phyloP scores from a whole-genome alignment of 2,113 vertebrate species.

The Taurulus bubalis region DNA sequence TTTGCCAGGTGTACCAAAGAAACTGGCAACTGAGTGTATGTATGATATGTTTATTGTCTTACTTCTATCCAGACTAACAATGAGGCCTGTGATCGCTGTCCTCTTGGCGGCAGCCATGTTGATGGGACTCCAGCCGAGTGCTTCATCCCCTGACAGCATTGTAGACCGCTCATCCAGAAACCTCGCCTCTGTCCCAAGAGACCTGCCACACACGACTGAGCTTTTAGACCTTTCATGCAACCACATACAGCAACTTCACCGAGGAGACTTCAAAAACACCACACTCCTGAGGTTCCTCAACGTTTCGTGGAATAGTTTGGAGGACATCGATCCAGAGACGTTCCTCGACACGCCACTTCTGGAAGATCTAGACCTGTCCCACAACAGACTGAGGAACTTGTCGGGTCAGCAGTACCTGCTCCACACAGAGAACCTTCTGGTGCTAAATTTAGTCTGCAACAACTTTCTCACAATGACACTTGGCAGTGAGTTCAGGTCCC shows the following conservation, averaged over 20 bases:
- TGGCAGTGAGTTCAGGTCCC: constrained; percentile 82
- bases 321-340: constrained; percentile 73
- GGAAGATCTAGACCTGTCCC: constrained; percentile 87
- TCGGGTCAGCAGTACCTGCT: constrained; percentile 75
- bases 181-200: constrained; percentile 72
- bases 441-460: constrained; percentile 88
- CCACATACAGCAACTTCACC: constrained; percentile 79
- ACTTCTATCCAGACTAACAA: constrained; percentile 40
- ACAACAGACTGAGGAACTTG: constrained; percentile 85
- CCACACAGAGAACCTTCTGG: constrained; percentile 69
- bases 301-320: constrained; percentile 86
- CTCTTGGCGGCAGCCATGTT: constrained; percentile 45
- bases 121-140: constrained; percentile 13
- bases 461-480: constrained; percentile 81
- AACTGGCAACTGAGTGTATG: background rate
- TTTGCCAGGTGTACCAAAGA: background rate
- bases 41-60: constrained; percentile 11
- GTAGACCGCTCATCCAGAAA: constrained; percentile 71
- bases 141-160: background rate
- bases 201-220: constrained; percentile 55
- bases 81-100: constrained; percentile 26
- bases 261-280: constrained; percentile 78
- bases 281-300: constrained; percentile 83
- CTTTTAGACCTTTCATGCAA: constrained; percentile 87
- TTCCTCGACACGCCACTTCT: constrained; percentile 84